Evolutionary conservation across 2,888 invertebrate genomes (phyloP).

Genomic region (Apomyelois bistriatella): DNA sequence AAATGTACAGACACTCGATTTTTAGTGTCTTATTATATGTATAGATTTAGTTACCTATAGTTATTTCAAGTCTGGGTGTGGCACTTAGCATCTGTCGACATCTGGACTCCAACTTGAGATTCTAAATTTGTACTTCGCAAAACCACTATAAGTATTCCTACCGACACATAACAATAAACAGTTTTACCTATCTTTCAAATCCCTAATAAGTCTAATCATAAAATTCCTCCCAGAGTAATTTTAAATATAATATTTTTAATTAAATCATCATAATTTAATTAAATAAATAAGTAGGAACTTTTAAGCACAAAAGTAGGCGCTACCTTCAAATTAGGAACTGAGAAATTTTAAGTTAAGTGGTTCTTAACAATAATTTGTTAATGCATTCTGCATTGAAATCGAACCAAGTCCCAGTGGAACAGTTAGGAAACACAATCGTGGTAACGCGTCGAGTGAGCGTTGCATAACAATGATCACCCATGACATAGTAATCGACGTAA

Average conservation of each 20-base stretch:
- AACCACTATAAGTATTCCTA: background rate
- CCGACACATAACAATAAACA: no score
- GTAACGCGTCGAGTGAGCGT: background rate
- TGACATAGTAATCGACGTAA: slow-evolving; percentile 34
- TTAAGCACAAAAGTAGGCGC: no score
- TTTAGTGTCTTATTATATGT: no score
- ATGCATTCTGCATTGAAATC: background rate
- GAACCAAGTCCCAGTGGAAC: slow-evolving; percentile 7
- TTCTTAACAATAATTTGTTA: background rate
- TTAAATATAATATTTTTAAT: no score
- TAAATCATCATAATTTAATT: no score
- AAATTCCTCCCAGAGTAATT: no score
- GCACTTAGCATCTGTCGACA: background rate
- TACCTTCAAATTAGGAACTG: no score
- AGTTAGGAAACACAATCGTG: slow-evolving; percentile 1
- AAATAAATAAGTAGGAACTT: no score
- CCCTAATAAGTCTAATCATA: no score
- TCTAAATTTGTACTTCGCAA: background rate
- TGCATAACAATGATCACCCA: slow-evolving; percentile 29
- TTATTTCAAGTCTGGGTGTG: slow-evolving; percentile 3
- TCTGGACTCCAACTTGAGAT: background rate
- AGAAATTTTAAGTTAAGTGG: no score
- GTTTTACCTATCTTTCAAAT: background rate
- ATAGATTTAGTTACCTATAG: no score
- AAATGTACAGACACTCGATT: no score